These are phyloP conservation scores for Picus viridis DNA, from an alignment of 2,797 vertebrate species.

Conservation along the genomic window DNA sequence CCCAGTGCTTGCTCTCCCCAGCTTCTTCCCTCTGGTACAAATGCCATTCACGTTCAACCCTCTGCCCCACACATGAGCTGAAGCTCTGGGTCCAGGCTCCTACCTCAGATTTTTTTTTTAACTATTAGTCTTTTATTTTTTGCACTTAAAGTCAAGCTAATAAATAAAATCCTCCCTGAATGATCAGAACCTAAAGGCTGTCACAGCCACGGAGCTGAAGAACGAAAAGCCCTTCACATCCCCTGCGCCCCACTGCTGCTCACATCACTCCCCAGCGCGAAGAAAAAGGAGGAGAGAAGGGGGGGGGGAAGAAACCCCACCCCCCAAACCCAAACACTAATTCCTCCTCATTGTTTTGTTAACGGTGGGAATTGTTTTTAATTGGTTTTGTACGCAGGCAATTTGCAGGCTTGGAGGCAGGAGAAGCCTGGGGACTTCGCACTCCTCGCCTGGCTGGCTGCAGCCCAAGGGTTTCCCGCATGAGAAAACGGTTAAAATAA, in stretches of 20 bases:
- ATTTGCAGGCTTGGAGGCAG: not conserved
- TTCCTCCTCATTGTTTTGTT: not conserved
- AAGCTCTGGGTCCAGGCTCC: fast-evolving
- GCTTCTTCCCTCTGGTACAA: not conserved
- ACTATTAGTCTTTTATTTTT: too few relatives aligned
- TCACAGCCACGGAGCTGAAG: fast-evolving
- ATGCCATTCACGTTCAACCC: not conserved
- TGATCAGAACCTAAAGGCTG: not conserved
- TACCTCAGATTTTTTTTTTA: not conserved
- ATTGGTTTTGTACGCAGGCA: not conserved
- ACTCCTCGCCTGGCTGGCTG: not conserved
- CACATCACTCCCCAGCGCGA: not conserved
- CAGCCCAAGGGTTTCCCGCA: not conserved
- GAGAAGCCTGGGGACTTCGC: not conserved
- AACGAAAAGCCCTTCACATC: not conserved
- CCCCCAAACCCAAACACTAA: too few relatives aligned
- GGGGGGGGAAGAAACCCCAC: not conserved
- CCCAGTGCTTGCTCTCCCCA: fast-evolving
- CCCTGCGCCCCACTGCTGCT: not conserved
- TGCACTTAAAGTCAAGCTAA: not conserved
- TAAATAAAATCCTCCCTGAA: not conserved
- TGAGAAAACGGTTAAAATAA: not conserved
- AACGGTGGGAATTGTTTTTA: not conserved
- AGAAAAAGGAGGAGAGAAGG: too few relatives aligned
- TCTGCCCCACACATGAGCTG: fast-evolving